Evolutionary conservation across 2,113 vertebrate genomes (phyloP).

Genomic region (Peromyscus leucopus): DNA sequence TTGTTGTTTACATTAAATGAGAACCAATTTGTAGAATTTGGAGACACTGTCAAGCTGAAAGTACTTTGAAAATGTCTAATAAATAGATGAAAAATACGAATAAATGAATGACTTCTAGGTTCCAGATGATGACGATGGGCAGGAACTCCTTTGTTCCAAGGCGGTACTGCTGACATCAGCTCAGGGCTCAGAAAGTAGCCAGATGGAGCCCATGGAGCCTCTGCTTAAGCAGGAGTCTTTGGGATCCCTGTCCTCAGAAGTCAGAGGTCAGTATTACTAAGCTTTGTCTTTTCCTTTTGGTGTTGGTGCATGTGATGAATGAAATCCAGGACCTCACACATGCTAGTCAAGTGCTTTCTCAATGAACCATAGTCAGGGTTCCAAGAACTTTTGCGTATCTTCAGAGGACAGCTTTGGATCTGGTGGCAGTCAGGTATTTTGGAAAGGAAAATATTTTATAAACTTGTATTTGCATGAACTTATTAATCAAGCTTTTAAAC

Average conservation of each 20-base stretch:
- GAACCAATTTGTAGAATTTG: background rate
- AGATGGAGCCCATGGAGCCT: background rate
- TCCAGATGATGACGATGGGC: background rate
- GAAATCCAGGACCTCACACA: background rate
- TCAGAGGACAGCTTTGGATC: background rate
- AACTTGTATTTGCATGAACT: background rate
- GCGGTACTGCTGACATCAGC: background rate
- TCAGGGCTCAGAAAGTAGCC: constrained; percentile 27
- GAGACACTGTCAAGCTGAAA: background rate
- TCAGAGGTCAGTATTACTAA: constrained; percentile 63
- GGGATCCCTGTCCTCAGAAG: background rate
- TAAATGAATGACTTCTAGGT: constrained; percentile 58
- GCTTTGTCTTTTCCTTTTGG: background rate
- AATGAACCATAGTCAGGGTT: background rate
- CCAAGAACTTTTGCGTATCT: background rate
- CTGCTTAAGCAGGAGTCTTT: constrained; percentile 29
- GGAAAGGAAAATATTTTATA: background rate
- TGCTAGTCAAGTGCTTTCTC: background rate
- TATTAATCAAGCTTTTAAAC: background rate
- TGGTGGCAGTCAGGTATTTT: background rate
- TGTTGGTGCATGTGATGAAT: background rate
- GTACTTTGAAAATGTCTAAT: background rate
- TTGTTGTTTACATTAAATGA: background rate
- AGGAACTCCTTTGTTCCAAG: constrained; percentile 55
- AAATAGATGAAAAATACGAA: constrained; percentile 3